Evolutionary conservation across 2,888 invertebrate species (phyloP).

Genomic region (Microctonus hyperodae): DNA sequence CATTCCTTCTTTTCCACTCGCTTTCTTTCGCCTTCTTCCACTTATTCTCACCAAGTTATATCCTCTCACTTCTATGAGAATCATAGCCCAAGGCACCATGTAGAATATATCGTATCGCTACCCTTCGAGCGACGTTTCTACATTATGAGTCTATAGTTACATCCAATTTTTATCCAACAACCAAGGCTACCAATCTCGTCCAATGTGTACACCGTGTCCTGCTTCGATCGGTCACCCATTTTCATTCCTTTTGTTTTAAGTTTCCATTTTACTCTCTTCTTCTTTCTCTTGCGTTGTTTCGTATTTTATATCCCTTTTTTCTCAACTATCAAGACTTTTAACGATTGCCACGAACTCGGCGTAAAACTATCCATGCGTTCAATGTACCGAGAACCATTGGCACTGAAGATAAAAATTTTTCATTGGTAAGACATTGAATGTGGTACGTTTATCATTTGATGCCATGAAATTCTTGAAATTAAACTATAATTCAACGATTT

Average conservation of each 20-base stretch:
- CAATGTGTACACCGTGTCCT: background rate
- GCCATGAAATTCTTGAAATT: conserved; percentile 1
- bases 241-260: conserved; percentile 28
- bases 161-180: conserved; percentile 24
- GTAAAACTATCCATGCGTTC: conserved; percentile 12
- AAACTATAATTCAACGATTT: background rate
- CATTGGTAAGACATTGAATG: conserved; percentile 2
- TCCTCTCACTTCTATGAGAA: conserved; percentile 18
- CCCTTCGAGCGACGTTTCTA: conserved; percentile 13
- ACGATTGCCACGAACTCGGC: conserved; percentile 17
- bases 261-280: conserved; percentile 20
- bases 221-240: conserved; percentile 24
- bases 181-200: conserved; percentile 14
- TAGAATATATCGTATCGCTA: conserved; percentile 8
- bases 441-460: background rate
- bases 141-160: conserved; percentile 18
- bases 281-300: too few species aligned
- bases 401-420: conserved; percentile 13
- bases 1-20: background rate
- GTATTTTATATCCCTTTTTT: too few species aligned
- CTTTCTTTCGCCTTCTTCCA: conserved; percentile 27
- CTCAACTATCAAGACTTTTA: conserved; percentile 24
- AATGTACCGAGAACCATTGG: conserved; percentile 19
- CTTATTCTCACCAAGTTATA: background rate
- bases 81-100: conserved; percentile 8